Base-by-base conservation (phyloP, 2,888 invertebrate genomes). In the Ditula angustiorana region DNA sequence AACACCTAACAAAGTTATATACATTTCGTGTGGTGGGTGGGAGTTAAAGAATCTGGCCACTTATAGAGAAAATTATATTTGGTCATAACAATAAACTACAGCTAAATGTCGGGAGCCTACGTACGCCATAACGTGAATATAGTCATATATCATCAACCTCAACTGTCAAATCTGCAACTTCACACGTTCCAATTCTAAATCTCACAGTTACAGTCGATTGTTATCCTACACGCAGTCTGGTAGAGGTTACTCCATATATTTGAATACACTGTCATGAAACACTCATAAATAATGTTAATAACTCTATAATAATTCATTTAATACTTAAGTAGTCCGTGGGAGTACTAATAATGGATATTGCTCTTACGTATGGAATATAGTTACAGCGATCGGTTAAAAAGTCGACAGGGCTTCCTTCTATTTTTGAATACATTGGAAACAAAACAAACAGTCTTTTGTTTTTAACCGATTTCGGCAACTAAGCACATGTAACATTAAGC, bases 1-100 rank as follows among this genome's bases (percentile, higher is more conserved):
- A 83, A 80, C 80, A 81, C 80, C 77, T 78, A 80, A 82, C 77
- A 80, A 78, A 74, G 76, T 83, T 88, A 87, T 88, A 82, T 90
- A 89, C 88, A 88, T 74, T 78, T 80, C 78, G 78, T 79, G 86
- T 89, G 86, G 88, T 90, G 85, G 88, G 88, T 86, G 86, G 88
- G 87, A 87, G 78, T 79, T 79, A 81, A 76, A 80, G 74, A 69
- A 69, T 82, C 88, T 88, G 88, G 89, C 88, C 89, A 89, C 88
- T 73, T 69, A 63, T 68, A 73, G 71, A 77, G 73, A 73, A 78
- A 75, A 71, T 71, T 76, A 76, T 78, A 75, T 80, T 84, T 82
- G 81, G 80, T 83, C 76, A 77, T 77, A 81, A 73, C 75, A 70
- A 73, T 72, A 71, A 71, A 70, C 71, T 66, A 68, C 24, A 56